Evolutionary conservation across 2,888 invertebrate genomes (phyloP), one percentile per base, ranked within the genome.

Genomic region (Busseola fusca): DNA sequence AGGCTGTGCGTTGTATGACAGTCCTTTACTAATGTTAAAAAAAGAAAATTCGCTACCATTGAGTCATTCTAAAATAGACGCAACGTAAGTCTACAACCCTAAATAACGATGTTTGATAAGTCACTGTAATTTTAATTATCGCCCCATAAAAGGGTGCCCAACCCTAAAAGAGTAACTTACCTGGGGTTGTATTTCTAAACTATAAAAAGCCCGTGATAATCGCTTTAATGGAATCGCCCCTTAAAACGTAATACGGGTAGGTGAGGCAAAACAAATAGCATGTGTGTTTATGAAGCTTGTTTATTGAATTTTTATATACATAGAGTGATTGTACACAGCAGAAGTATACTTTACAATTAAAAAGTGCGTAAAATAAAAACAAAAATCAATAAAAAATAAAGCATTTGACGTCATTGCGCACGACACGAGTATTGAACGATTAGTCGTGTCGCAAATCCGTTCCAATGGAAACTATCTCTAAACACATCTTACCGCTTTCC

Each of bases 191-290:
- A 72, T 81, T 81, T 80, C 77, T 70, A 84, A 81, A 81, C 81
- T 80, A 82, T 79, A 83, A 84, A 81, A 80, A 72, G 64, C 65
- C 73, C 56, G 63, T 56, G 59, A 64, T 80, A 84, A 86, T 86
- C 81, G 79, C 69, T 69, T 72, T 85, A 87, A 85, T 86, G 86
- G 83, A 78, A 80, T 74, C 73, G 66, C 69, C 78, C 84, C 70
- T 82, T 77, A 80, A 30, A 78, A 76, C 83, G 84, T 88, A 80
- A 83, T 81, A 83, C 87, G 84, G 86, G 88, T 79, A 90, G 91
- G 92, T 92, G 90, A 91, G 89, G 88, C 89, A 84, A 91, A 91
- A 91, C 90, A 92, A 93, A 93, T 88, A 90, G 88, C 88, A 90
- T 90, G 90, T 90, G 90, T 90, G 86, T 90, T 88, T 87, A 84